Conservation (phyloP, 2,888 invertebrate genomes). For the Protodeltote pygarga region DNA sequence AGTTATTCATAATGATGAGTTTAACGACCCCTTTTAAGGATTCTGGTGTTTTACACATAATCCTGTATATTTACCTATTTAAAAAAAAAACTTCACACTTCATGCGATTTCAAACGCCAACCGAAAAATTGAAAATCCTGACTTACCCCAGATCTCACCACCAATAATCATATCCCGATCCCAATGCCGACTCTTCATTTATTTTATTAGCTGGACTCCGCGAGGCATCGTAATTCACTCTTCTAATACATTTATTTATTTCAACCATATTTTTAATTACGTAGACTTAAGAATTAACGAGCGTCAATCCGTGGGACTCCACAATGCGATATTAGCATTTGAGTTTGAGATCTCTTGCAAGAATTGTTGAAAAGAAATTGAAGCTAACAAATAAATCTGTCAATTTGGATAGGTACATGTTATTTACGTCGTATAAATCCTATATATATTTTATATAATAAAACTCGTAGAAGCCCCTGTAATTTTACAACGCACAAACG, state of each 20-base stretch:
- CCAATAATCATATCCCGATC: slow-evolving; percentile 40
- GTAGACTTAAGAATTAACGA: slow-evolving; percentile 70
- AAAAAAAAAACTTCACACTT: no score
- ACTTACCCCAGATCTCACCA: slow-evolving; percentile 41
- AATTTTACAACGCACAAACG: no score
- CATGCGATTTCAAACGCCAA: background rate
- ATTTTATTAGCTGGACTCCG: slow-evolving; percentile 79
- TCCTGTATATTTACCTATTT: no score
- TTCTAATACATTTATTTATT: slow-evolving; percentile 78
- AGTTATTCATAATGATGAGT: no score
- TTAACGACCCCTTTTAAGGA: no score
- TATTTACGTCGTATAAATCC: no score
- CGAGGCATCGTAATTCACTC: slow-evolving; percentile 78
- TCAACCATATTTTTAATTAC: slow-evolving; percentile 76
- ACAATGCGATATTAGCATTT: slow-evolving; percentile 47
- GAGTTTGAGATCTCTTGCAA: slow-evolving; percentile 12
- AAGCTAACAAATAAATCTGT: no score
- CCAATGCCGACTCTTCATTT: slow-evolving; percentile 74
- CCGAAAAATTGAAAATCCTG: slow-evolving; percentile 2
- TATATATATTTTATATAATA: no score
- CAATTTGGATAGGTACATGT: no score
- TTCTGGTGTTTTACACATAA: no score
- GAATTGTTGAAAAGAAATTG: no score
- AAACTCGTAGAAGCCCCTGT: no score
- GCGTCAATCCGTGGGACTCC: slow-evolving; percentile 62